These are phyloP conservation scores for Reinhardtius hippoglossoides DNA, from an alignment of 2,113 vertebrate species.

Conservation along the genomic window DNA sequence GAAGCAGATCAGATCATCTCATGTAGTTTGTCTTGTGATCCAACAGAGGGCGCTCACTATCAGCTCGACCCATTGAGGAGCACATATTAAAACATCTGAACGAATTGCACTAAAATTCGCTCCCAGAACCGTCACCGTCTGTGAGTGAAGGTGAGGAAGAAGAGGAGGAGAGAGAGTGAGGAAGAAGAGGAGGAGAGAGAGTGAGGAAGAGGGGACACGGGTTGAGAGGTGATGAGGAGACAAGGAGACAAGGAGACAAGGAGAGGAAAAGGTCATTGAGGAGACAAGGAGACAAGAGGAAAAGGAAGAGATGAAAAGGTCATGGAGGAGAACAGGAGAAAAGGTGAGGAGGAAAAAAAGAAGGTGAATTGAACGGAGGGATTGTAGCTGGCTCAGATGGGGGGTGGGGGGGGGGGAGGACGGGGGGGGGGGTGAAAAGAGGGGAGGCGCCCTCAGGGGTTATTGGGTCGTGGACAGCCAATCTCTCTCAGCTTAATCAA, in stretches of 20 bases:
- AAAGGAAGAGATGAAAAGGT: slow-evolving; percentile 25
- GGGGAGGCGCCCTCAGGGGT: slow-evolving; percentile 66
- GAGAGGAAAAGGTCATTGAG: slow-evolving; percentile 7
- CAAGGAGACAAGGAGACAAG: background rate
- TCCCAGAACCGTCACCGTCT: no score
- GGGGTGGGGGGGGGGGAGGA: background rate
- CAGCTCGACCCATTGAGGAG: no score
- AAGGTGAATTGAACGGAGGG: slow-evolving; percentile 51
- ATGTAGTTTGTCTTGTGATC: no score
- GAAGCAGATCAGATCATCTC: no score
- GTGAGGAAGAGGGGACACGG: no score
- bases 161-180: no score
- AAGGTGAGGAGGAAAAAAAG: slow-evolving; percentile 16
- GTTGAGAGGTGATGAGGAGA: background rate
- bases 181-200: no score
- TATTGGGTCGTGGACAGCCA: slow-evolving; percentile 82
- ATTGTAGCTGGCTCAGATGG: slow-evolving; percentile 63
- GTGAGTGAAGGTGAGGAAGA: no score
- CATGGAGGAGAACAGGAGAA: slow-evolving; percentile 15
- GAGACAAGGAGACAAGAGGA: background rate
- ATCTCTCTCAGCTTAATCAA: slow-evolving; percentile 83
- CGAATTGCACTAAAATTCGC: no score
- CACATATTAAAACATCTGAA: no score
- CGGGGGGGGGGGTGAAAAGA: background rate
- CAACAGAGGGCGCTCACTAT: no score